phyloP scores from a whole-genome alignment of 2,113 vertebrate genomes.

The Neotragus pygmaeus region DNA sequence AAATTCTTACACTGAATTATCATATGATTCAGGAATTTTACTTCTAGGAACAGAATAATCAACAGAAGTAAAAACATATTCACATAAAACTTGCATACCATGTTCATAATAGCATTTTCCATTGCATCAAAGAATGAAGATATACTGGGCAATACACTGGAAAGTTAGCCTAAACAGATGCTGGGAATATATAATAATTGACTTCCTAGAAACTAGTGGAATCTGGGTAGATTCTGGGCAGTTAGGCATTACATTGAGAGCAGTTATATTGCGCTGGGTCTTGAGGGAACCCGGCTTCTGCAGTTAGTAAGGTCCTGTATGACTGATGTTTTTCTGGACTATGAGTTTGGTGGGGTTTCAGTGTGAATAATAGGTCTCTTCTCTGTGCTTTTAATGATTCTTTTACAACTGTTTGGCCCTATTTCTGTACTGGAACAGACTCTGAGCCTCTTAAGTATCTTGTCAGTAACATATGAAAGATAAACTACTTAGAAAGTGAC shows the following conservation, averaged over 20 bases:
- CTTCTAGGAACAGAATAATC: background rate
- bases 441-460: constrained; percentile 49
- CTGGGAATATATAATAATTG: constrained; percentile 32
- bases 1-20: background rate
- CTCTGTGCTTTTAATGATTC: constrained; percentile 48
- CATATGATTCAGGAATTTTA: background rate
- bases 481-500: background rate
- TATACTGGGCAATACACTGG: constrained; percentile 6
- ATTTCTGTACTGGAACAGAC: constrained; percentile 51
- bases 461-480: constrained; percentile 9
- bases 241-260: background rate
- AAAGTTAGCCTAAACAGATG: constrained; percentile 20
- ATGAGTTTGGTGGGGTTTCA: constrained; percentile 22
- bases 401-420: constrained; percentile 14
- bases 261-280: background rate
- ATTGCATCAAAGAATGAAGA: background rate
- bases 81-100: background rate
- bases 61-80: background rate
- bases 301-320: background rate
- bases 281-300: background rate
- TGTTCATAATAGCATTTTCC: background rate
- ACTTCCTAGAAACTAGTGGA: constrained; percentile 6
- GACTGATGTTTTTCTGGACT: constrained; percentile 41
- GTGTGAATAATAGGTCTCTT: constrained; percentile 26
- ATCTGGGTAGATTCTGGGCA: constrained; percentile 22